phyloP scores from a whole-genome alignment of 2,888 invertebrate species.

The Andrena minutula region DNA sequence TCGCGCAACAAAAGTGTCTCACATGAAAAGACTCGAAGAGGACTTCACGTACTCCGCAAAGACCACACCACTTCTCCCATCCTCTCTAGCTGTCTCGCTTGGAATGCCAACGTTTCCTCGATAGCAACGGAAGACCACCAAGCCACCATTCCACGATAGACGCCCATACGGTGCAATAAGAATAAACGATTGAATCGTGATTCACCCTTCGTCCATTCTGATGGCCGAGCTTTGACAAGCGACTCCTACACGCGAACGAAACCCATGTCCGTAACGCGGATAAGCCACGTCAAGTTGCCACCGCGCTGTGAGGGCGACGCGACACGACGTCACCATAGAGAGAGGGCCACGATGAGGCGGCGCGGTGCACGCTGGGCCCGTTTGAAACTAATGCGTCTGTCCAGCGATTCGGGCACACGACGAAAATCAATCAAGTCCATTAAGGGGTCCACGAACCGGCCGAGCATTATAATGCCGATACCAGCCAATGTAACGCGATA shows the following conservation, averaged over 20 bases:
- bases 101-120: background rate
- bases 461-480: slow-evolving; percentile 70
- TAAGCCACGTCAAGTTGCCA: slow-evolving; percentile 50
- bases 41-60: no score
- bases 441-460: slow-evolving; percentile 51
- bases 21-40: no score
- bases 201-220: slow-evolving; percentile 15
- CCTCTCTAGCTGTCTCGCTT: no score
- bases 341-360: background rate
- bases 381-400: slow-evolving; percentile 63
- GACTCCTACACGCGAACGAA: slow-evolving; percentile 16
- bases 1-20: no score
- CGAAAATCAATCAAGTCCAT: slow-evolving; percentile 76
- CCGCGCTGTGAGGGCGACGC: slow-evolving; percentile 19
- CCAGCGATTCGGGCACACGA: slow-evolving; percentile 71
- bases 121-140: background rate
- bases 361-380: slow-evolving; percentile 4
- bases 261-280: slow-evolving; percentile 27
- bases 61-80: no score
- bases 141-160: slow-evolving; percentile 3
- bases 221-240: slow-evolving; percentile 28
- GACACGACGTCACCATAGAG: background rate
- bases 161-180: background rate
- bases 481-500: slow-evolving; percentile 65
- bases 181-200: slow-evolving; percentile 20